Percentiles rank a stretch among this genome's conserved stretches.
phyloP scores from a whole-genome alignment of 2,888 invertebrate species.

The Drosophila differens region DNA sequence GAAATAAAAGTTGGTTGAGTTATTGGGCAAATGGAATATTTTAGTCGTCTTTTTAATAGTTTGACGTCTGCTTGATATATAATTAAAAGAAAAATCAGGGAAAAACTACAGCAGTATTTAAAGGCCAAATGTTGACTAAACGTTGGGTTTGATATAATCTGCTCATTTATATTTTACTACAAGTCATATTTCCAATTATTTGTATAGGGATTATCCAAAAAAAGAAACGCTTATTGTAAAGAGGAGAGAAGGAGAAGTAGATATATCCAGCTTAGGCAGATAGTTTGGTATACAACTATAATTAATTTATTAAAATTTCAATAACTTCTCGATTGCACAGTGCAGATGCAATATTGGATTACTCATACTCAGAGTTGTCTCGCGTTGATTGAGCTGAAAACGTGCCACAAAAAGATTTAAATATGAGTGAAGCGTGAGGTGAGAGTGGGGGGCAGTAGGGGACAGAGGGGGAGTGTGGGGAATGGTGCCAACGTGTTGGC shows the following conservation, averaged over 20 bases:
- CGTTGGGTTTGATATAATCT: background rate
- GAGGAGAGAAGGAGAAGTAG: background rate
- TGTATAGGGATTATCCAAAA: background rate
- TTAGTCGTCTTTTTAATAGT: background rate
- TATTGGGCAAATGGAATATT: background rate
- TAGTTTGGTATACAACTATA: background rate
- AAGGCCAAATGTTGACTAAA: background rate
- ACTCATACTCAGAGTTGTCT: constrained; percentile 27
- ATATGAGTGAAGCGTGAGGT: constrained; percentile 4
- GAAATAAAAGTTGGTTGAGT: background rate
- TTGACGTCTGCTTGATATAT: background rate
- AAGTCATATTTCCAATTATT: background rate
- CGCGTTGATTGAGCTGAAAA: constrained; percentile 38
- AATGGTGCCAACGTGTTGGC: background rate
- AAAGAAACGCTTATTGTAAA: background rate
- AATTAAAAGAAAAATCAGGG: background rate
- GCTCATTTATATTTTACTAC: background rate
- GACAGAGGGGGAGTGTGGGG: background rate
- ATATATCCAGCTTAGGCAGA: background rate
- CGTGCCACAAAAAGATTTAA: constrained; percentile 41
- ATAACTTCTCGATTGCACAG: constrained; percentile 30
- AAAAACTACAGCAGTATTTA: background rate
- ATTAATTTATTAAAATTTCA: background rate
- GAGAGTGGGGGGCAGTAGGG: background rate
- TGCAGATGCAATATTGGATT: constrained; percentile 37